phyloP scores from a whole-genome alignment of 2,113 vertebrate species.

The Nesoenas mayeri region DNA sequence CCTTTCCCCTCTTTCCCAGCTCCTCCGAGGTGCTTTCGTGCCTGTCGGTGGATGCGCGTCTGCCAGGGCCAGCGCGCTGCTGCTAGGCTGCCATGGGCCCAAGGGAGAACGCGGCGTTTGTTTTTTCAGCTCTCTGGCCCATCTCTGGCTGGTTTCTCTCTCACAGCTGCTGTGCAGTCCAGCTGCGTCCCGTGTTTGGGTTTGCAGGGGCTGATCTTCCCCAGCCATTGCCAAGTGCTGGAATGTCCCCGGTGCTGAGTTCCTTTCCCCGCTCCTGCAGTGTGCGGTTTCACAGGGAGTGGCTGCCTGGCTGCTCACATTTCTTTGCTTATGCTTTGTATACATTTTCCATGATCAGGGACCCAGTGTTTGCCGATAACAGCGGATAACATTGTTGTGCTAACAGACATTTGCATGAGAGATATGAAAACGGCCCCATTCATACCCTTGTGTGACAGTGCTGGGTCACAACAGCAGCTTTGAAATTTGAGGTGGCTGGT shows the following conservation, averaged over 20 bases:
- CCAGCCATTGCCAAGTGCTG: background rate
- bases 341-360: background rate
- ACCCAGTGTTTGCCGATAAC: background rate
- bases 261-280: constrained; percentile 1
- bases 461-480: background rate
- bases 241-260: constrained; percentile 47
- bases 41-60: background rate
- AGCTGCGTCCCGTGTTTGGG: background rate
- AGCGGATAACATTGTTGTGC: background rate
- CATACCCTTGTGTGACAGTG: background rate
- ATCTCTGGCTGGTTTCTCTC: background rate
- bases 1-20: background rate
- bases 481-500: constrained; percentile 26
- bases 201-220: background rate
- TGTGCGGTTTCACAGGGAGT: constrained; percentile 56
- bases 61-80: background rate
- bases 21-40: background rate
- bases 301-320: constrained; percentile 1
- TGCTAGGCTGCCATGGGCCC: background rate
- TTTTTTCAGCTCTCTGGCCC: background rate
- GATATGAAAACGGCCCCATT: constrained; percentile 27
- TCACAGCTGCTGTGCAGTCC: background rate
- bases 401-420: background rate
- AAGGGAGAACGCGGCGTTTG: background rate
- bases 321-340: background rate